These are phyloP conservation scores for Drosophila sturtevanti DNA, from an alignment of 1,140 invertebrate species.

Conservation along the genomic window DNA sequence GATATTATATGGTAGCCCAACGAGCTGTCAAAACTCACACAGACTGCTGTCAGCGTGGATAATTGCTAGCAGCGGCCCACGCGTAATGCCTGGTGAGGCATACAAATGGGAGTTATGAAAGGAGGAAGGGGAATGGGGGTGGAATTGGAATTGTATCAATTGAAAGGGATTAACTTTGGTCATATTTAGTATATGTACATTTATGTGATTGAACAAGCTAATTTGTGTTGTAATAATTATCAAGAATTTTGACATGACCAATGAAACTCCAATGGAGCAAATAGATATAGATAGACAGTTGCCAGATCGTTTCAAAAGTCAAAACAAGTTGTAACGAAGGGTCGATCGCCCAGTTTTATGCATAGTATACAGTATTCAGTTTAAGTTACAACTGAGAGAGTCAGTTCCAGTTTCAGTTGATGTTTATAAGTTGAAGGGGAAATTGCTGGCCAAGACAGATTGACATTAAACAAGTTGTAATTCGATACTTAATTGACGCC, in stretches of 20 bases:
- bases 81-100: constrained; percentile 72
- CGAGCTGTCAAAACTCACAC: constrained; percentile 81
- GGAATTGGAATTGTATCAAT: background rate
- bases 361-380: background rate
- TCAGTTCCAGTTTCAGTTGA: background rate
- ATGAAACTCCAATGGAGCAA: constrained; percentile 7
- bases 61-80: constrained; percentile 75
- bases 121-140: too few species aligned
- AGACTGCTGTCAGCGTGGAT: constrained; percentile 69
- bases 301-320: constrained; percentile 53
- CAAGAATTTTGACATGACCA: constrained; percentile 63
- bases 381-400: background rate
- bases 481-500: constrained; percentile 83
- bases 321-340: constrained; percentile 40
- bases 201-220: constrained; percentile 69
- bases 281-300: too few species aligned
- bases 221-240: constrained; percentile 67
- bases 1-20: constrained; percentile 81
- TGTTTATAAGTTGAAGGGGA: constrained; percentile 34
- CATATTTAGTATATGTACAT: constrained; percentile 57
- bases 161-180: constrained; percentile 43
- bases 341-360: constrained; percentile 9
- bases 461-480: constrained; percentile 83
- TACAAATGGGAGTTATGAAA: constrained; percentile 63
- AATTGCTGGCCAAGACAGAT: constrained; percentile 64